Conservation (phyloP, 1,140 invertebrate genomes). For the Solenopsis fugax region DNA sequence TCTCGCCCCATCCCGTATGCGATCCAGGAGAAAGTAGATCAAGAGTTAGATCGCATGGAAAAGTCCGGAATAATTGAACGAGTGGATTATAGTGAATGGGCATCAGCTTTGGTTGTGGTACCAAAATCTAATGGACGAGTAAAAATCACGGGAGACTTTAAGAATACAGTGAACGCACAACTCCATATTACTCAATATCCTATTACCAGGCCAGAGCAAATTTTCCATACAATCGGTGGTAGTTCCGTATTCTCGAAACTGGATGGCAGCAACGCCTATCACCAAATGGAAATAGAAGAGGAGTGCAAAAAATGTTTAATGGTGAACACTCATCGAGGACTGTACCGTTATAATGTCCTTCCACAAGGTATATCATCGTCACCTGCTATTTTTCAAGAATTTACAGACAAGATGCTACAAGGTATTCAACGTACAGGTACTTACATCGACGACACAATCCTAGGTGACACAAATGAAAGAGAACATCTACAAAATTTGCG, state of each 20-base stretch:
- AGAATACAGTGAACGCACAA: background rate
- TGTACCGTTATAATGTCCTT: background rate
- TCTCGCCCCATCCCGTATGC: background rate
- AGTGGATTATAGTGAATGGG: background rate
- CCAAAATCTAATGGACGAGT: background rate
- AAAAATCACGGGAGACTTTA: background rate
- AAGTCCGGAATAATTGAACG: background rate
- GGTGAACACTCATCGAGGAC: background rate
- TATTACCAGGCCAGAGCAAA: background rate
- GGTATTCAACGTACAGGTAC: background rate
- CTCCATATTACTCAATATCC: background rate
- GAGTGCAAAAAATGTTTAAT: background rate
- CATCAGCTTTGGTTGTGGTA: background rate
- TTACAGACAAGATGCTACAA: background rate
- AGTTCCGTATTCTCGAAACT: background rate
- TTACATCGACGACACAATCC: background rate
- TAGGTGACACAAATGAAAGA: background rate
- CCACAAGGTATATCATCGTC: background rate
- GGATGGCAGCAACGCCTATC: background rate
- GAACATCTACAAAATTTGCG: background rate
- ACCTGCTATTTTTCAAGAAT: background rate
- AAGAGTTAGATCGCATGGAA: background rate
- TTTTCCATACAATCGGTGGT: background rate
- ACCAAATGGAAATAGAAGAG: background rate
- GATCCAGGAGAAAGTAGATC: background rate